A percentile compares a stretch with the other conserved stretches of the same genome.
phyloP scores from a whole-genome alignment of 2,113 vertebrate species.

The Chloroceryle aenea region DNA sequence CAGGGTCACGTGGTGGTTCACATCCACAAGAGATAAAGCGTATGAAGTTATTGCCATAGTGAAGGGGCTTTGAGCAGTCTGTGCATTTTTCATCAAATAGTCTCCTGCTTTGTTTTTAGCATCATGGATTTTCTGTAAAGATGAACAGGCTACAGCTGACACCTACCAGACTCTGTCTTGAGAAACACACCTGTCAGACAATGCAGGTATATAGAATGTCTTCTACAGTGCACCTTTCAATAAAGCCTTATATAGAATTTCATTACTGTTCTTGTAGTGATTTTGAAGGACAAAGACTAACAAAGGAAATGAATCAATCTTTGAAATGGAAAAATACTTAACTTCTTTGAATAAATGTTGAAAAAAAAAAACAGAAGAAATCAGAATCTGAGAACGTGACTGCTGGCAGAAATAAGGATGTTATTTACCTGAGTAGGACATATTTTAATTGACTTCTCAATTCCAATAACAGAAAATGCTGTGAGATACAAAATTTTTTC shows the following conservation, averaged over 20 bases:
- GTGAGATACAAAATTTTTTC: conserved; percentile 86
- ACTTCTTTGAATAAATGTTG: background rate
- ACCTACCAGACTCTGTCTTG: too few species aligned
- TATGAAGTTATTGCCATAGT: conserved; percentile 83
- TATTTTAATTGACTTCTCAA: conserved; percentile 77
- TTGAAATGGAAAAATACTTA: background rate
- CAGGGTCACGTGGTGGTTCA: background rate
- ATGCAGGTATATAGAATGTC: accelerated
- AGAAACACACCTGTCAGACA: background rate
- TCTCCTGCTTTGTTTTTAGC: conserved; percentile 73
- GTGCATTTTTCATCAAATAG: conserved; percentile 79
- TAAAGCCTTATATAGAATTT: background rate
- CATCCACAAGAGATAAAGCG: conserved; percentile 81
- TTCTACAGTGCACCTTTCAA: background rate
- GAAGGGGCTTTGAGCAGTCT: conserved; percentile 79
- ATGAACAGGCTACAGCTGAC: background rate
- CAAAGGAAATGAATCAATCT: background rate
- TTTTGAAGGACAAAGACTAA: background rate
- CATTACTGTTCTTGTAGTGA: background rate
- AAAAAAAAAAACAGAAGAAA: background rate
- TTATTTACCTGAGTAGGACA: conserved; percentile 76
- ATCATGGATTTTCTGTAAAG: conserved; percentile 77
- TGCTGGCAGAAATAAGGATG: background rate
- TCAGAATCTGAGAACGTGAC: background rate
- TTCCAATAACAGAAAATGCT: conserved; percentile 86